phyloP scores from a whole-genome alignment of 2,113 vertebrate species.

The Tragelaphus scriptus region DNA sequence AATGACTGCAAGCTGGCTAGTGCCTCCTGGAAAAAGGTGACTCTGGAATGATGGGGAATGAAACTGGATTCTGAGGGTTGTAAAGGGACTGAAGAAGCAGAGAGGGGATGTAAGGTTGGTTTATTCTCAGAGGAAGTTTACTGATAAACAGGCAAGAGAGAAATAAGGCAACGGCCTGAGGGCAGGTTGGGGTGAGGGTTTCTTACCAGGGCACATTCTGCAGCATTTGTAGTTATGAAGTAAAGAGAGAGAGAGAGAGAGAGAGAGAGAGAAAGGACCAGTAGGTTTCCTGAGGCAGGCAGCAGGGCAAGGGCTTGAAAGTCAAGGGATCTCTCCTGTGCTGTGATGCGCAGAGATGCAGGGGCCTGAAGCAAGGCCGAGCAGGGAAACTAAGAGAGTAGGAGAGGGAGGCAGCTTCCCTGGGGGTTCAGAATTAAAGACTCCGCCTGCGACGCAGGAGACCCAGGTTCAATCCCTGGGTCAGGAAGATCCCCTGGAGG shows the following conservation, averaged over 20 bases:
- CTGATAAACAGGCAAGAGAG: neutral
- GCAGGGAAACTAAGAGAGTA: neutral
- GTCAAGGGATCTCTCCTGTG: neutral
- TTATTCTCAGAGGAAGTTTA: neutral
- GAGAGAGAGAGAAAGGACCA: neutral
- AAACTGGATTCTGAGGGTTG: neutral
- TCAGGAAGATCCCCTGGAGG: neutral
- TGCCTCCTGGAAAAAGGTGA: neutral
- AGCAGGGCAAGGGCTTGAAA: neutral
- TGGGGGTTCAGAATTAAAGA: neutral
- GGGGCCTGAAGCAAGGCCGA: neutral
- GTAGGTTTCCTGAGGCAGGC: neutral
- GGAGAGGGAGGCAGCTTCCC: neutral
- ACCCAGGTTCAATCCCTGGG: neutral
- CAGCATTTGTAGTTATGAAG: neutral
- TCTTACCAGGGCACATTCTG: neutral
- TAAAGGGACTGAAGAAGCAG: neutral
- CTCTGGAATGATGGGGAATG: neutral
- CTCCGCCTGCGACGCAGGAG: neutral
- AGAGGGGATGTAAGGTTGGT: neutral
- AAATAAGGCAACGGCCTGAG: neutral
- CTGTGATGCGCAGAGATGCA: neutral
- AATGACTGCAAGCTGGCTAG: neutral
- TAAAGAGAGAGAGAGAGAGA: neutral
- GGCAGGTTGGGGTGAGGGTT: neutral